These are phyloP conservation scores for Mycalesis mineus DNA, from an alignment of 2,888 invertebrate species.

Conservation along the genomic window DNA sequence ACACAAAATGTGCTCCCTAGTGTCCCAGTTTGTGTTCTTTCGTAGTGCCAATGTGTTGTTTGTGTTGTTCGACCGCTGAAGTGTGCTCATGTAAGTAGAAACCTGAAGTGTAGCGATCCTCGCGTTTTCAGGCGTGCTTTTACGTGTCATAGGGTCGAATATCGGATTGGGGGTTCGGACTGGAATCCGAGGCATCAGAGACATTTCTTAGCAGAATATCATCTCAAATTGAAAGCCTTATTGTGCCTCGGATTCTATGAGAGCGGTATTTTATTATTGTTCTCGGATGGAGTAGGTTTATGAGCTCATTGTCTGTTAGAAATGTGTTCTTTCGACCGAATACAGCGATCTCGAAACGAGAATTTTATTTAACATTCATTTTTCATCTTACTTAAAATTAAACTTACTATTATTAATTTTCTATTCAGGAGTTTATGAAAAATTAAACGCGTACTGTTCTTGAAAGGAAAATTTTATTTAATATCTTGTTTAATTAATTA, in stretches of 20 bases:
- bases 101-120: neutral
- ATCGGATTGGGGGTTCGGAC: neutral
- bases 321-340: neutral
- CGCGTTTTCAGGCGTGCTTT: neutral
- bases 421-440: no score
- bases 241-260: neutral
- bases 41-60: conserved; percentile 38
- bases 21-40: conserved; percentile 37
- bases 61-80: conserved; percentile 16
- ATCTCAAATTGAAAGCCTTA: conserved; percentile 8
- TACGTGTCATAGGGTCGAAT: neutral
- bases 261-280: conserved; percentile 5
- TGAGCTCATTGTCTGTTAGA: neutral
- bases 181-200: neutral
- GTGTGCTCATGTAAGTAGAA: conserved; percentile 25
- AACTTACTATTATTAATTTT: no score
- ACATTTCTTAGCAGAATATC: conserved; percentile 5
- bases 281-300: neutral
- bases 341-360: neutral
- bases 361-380: neutral
- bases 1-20: conserved; percentile 32
- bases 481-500: no score
- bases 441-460: no score
- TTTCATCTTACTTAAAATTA: no score
- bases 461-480: no score